Conservation (phyloP, 37 sponge, comb jelly and placozoan genomes). For the Agelas oroides region DNA sequence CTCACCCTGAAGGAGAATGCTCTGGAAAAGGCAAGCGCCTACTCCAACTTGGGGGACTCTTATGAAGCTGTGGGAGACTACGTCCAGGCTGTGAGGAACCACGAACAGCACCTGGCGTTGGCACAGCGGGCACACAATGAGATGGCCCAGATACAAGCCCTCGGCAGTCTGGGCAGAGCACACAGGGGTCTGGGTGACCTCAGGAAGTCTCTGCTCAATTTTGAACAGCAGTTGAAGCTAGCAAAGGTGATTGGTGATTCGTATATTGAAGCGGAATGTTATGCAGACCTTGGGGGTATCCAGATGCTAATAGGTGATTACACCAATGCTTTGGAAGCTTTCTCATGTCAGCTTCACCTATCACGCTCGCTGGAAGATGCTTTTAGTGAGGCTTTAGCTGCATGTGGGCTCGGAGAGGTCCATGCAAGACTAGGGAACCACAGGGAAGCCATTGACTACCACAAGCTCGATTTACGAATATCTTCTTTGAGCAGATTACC, state of each 20-base stretch:
- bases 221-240: constrained; percentile 77
- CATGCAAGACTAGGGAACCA: constrained; percentile 77
- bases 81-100: constrained; percentile 59
- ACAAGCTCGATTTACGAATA: constrained; percentile 73
- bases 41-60: constrained; percentile 91
- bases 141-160: constrained; percentile 67
- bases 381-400: constrained; percentile 78
- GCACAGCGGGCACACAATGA: constrained; percentile 50
- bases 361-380: constrained; percentile 67
- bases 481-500: constrained; percentile 49
- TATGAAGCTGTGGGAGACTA: constrained; percentile 83
- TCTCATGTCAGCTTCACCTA: constrained; percentile 71
- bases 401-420: constrained; percentile 88
- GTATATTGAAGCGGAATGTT: constrained; percentile 82
- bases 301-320: constrained; percentile 82
- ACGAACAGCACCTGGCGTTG: constrained; percentile 75
- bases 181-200: constrained; percentile 82
- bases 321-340: constrained; percentile 67
- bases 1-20: constrained; percentile 57
- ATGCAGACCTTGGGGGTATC: constrained; percentile 86
- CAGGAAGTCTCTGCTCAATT: constrained; percentile 62
- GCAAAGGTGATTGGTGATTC: constrained; percentile 66
- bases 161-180: constrained; percentile 82
- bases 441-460: constrained; percentile 79
- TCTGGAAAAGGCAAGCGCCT: constrained; percentile 79